phyloP scores from a whole-genome alignment of 2,797 vertebrate species.

The Liparis tanakae region DNA sequence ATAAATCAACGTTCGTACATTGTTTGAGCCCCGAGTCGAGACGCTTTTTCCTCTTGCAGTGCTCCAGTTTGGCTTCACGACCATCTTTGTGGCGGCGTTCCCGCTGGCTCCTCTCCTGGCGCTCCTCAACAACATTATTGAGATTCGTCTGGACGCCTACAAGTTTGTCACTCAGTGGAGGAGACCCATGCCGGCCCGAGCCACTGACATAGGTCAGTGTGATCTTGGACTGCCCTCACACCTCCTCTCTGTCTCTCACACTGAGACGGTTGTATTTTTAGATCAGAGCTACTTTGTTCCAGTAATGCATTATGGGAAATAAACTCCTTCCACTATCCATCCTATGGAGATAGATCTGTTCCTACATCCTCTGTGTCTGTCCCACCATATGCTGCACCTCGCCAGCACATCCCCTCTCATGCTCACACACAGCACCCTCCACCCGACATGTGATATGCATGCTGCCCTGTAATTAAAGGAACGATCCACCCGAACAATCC shows the following conservation, averaged over 20 bases:
- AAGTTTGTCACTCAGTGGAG: constrained; percentile 99
- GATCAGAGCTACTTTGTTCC: constrained; percentile 23
- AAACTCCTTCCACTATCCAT: constrained; percentile 36
- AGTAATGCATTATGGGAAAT: constrained; percentile 8
- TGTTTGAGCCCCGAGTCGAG: constrained; percentile 20
- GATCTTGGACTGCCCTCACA: constrained; percentile 1
- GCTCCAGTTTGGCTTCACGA: constrained; percentile 98
- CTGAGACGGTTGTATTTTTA: constrained; percentile 35
- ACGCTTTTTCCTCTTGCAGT: constrained; percentile 79
- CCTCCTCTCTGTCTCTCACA: constrained; percentile 12
- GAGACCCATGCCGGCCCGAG: constrained; percentile 95
- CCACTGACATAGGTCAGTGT: constrained; percentile 94
- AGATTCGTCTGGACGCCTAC: constrained; percentile 97
- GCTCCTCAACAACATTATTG: constrained; percentile 98
- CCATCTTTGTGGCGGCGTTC: constrained; percentile 98
- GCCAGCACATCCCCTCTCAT: constrained; percentile 23
- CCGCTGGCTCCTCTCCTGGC: constrained; percentile 96
- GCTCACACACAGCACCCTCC: constrained; percentile 39
- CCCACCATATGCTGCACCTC: constrained; percentile 50
- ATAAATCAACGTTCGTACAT: background rate
- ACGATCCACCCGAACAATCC: constrained; percentile 35
- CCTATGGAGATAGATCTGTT: constrained; percentile 42
- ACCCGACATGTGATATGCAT: constrained; percentile 28
- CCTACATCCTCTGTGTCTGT: constrained; percentile 42
- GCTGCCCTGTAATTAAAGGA: constrained; percentile 50